Percentiles rank a stretch among this genome's conserved stretches.
Conservation (phyloP, 2,888 invertebrate genomes). For the Temnothorax unifasciatus region DNA sequence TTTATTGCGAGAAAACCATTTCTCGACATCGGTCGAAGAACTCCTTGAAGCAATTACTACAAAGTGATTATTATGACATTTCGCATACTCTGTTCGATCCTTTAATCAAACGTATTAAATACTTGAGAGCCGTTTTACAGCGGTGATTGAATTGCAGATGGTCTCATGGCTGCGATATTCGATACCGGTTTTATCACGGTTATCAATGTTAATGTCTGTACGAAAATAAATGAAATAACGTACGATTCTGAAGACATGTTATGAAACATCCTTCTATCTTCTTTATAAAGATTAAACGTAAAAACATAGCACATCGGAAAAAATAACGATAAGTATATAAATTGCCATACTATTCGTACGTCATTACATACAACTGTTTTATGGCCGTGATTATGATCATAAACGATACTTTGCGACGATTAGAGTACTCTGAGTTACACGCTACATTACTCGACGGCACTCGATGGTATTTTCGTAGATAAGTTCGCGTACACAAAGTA, state of each 20-base stretch:
- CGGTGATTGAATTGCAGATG: constrained; percentile 10
- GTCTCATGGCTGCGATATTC: background rate
- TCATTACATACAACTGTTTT: background rate
- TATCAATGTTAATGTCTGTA: constrained; percentile 17
- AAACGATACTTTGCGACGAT: background rate
- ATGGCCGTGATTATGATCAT: background rate
- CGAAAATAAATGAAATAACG: background rate
- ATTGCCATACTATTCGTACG: background rate
- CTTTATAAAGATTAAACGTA: background rate
- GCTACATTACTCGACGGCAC: background rate
- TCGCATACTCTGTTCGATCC: background rate
- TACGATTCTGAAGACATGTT: background rate
- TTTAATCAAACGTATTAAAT: constrained; percentile 16
- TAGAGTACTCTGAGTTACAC: background rate
- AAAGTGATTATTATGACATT: background rate
- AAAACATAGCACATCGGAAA: background rate
- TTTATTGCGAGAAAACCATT: background rate
- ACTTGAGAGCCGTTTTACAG: background rate
- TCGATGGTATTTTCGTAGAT: background rate
- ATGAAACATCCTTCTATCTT: background rate
- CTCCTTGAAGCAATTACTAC: background rate
- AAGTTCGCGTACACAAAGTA: background rate
- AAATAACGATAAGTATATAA: background rate
- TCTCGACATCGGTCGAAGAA: background rate
- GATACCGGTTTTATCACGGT: background rate